These are phyloP conservation scores for Leptinotarsa haldemani DNA, from an alignment of 2,888 invertebrate genomes.

Conservation along the genomic window DNA sequence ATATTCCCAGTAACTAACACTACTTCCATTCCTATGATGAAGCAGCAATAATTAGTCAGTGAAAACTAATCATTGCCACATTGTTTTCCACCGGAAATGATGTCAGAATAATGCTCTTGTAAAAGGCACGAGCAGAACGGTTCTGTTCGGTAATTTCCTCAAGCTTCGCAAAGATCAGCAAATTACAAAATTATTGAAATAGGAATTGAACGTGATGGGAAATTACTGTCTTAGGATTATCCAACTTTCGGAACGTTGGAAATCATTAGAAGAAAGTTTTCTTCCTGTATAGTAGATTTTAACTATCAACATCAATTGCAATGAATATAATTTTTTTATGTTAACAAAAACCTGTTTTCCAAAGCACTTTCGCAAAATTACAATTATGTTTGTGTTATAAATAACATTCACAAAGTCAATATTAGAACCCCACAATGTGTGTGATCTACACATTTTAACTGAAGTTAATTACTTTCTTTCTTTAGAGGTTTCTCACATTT, in stretches of 20 bases:
- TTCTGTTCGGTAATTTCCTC: constrained; percentile 11
- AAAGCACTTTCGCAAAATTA: no score
- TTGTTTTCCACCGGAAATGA: constrained; percentile 28
- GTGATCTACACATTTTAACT: no score
- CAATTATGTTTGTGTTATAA: no score
- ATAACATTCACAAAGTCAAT: no score
- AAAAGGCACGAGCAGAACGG: constrained; percentile 1
- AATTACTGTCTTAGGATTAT: constrained; percentile 3
- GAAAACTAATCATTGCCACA: constrained; percentile 19
- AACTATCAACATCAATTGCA: no score
- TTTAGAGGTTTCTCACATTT: no score
- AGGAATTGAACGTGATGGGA: not conserved
- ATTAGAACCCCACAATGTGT: no score
- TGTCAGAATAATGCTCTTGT: not conserved
- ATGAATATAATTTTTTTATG: no score
- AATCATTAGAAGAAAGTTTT: not conserved
- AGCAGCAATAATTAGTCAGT: constrained; percentile 19
- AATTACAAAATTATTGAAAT: constrained; percentile 3
- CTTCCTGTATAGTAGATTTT: no score
- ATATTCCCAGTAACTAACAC: constrained; percentile 20
- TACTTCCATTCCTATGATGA: constrained; percentile 14
- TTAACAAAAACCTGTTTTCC: no score
- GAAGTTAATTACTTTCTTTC: no score
- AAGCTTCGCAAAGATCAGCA: constrained; percentile 16
- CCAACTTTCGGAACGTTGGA: not conserved